Evolutionary conservation across 2,113 vertebrate species (phyloP), one percentile per base, ranked within the genome.

Genomic region (Thymallus thymallus): DNA sequence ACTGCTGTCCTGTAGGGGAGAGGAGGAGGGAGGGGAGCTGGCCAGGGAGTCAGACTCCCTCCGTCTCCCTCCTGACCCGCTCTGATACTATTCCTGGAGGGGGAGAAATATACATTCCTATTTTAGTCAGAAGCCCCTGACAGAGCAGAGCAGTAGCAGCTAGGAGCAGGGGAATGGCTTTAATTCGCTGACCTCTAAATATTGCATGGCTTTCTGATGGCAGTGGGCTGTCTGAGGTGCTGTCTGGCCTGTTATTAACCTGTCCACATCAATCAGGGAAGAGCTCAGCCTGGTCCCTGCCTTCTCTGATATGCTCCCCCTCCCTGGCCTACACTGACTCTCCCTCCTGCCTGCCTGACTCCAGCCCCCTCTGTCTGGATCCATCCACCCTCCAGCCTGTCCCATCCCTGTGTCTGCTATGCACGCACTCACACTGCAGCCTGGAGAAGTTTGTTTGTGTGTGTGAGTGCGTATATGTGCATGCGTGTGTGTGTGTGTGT

Each of bases 251-350:
- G 77, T 87, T 91, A 91, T 90, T 89, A 90, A 90, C 91, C 92
- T 95, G 93, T 93, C 93, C 85, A 75, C 89, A 91, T 94, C 92
- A 93, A 94, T 95, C 93, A 93, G 82, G 80, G 81, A 13, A 51
- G 46, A 51, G 66, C 83, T 85, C 85, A 88, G 87, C 81, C 77
- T 84, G 9, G 61, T 80, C 80, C 85, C 82, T 76, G 48, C 63
- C 75, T 46, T 71, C 70, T 69, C 48, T 41, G 35, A 6, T 41
- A 6, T 41, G 35, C 35, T 41, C 35, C 35, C 22, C 9, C 24
- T 13, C 60, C 9, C 13, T 14, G 35, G 35, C 35, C 35, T 41
- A 41, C 35, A 41, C 35, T 41, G n/a, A 29, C 22, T 55, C 68
- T 74, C 58, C 13, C 55, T n/a, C 85, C 81, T 76, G 48, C 63